Percentiles rank a stretch among this genome's conserved stretches.
Conservation (phyloP, 2,888 invertebrate genomes). For the Halocaridina rubra region DNA sequence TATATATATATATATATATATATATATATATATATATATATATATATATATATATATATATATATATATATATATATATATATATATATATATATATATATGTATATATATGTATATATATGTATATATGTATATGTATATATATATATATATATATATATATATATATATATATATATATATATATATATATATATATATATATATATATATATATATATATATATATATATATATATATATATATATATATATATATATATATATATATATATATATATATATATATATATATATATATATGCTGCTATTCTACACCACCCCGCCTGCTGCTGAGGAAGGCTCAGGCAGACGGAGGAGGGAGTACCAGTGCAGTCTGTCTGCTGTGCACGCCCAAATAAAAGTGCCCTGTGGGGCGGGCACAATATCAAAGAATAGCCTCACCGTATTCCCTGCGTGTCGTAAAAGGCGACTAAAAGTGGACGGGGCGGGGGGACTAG, state of each 20-base stretch:
- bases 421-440: no score
- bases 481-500: no score
- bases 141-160: conserved; percentile 14
- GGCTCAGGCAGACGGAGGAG: no score
- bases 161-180: conserved; percentile 23
- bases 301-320: background rate
- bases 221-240: background rate
- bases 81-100: conserved; percentile 12
- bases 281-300: background rate
- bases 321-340: no score
- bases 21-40: conserved; percentile 23
- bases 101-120: background rate
- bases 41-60: conserved; percentile 23
- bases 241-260: background rate
- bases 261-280: background rate
- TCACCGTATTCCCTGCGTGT: no score
- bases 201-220: background rate
- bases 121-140: background rate
- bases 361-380: no score
- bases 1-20: background rate
- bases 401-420: no score
- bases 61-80: conserved; percentile 21
- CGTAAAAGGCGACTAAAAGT: no score
- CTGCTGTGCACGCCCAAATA: no score
- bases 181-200: background rate